Evolutionary conservation across 2,113 vertebrate genomes (phyloP), one percentile per base, ranked within the genome.

Genomic region (Phalacrocorax aristotelis): DNA sequence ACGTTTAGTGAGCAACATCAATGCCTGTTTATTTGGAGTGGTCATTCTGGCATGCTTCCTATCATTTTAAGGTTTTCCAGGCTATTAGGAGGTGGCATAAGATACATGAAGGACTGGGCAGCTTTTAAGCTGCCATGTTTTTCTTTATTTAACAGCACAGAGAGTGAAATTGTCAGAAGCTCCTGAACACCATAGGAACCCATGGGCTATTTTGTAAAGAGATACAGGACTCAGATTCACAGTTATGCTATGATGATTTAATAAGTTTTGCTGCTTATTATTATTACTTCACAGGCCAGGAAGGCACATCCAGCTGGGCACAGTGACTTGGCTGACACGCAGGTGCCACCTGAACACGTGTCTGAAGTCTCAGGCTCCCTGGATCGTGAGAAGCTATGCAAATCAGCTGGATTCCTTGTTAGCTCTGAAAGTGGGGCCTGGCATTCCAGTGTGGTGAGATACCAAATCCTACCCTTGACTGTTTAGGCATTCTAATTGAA

Each of bases 221-320:
- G n/a, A 11, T 4, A 23, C 8, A 27, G 20, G 38, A 7, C 48
- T 93, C 7, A 76, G 26, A 40, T 51, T 87, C 61, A 23, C 26
- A 25, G 32, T 83, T 57, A 52, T 79, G 6, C 8, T 10, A 30
- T 14, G 13, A 16, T 19, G 26, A 42, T 23, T 75, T 42, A 48
- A 5, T 42, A 75, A 51, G 7, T 40, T 86, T 83, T 89, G 13
- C 42, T 25, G 51, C 42, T 83, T 4, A 30, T 93, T 79, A 11
- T 38, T 38, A 38, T 38, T 38, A 38, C 11, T 38, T 54, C 30
- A 23, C 52, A 34, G 57, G 34, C 11, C 19, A 42, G 25, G 22
- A n/a, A 64, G 40, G 26, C 22, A 72, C 0, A 0, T 55, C 42
- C 58, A 83, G 54, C n/a, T 2, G 2, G 16, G 13, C 26, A 55